Conservation (phyloP, 2,797 vertebrate species). For the Holocentrus rufus region DNA sequence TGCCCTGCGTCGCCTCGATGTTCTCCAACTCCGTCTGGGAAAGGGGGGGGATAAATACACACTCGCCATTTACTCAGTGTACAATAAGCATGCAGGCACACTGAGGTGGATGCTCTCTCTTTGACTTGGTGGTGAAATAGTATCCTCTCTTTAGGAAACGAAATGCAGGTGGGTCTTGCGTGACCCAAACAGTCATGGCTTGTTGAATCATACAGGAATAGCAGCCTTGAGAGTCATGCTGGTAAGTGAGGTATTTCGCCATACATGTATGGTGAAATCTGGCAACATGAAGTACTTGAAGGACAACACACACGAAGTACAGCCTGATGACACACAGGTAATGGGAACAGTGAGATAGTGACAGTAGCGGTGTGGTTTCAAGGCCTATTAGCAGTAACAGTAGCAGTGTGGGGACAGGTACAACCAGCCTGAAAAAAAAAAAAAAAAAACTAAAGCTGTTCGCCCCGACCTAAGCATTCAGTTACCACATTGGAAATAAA, state of each 20-base stretch:
- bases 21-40: conserved; percentile 96
- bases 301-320: conserved; percentile 63
- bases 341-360: conserved; percentile 62
- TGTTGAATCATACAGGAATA: conserved; percentile 43
- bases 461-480: neutral
- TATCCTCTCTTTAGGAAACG: conserved; percentile 9
- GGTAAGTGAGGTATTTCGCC: conserved; percentile 47
- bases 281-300: conserved; percentile 63
- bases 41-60: conserved; percentile 21
- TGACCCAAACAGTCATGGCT: conserved; percentile 39
- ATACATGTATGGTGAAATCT: conserved; percentile 57
- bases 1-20: conserved; percentile 98
- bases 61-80: conserved; percentile 47
- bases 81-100: conserved; percentile 13
- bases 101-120: conserved; percentile 16
- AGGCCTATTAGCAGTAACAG: conserved; percentile 19
- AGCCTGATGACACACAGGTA: conserved; percentile 69
- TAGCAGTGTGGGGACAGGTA: conserved; percentile 28
- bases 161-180: conserved; percentile 11
- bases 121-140: conserved; percentile 12
- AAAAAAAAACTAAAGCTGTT: neutral
- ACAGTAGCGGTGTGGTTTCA: conserved; percentile 48
- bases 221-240: conserved; percentile 66
- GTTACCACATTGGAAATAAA: conserved; percentile 30
- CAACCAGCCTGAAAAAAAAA: conserved; percentile 5